A percentile compares a stretch with the other conserved stretches of the same genome.
Conservation (phyloP, 1,140 invertebrate species). For the Caenorhabditis brenneri region DNA sequence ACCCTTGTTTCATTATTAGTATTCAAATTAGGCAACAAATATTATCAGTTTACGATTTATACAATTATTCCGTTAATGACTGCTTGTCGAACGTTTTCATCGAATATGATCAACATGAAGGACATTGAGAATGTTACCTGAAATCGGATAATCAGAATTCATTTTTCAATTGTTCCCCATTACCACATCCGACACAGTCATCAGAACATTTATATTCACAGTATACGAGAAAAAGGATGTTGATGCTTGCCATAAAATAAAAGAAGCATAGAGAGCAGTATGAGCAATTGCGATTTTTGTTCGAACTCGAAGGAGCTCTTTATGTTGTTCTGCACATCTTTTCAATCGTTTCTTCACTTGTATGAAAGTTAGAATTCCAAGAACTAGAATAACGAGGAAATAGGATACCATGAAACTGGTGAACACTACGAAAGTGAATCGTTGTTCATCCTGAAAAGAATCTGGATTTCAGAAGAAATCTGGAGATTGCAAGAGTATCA, state of each 20-base stretch:
- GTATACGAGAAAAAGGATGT: neutral
- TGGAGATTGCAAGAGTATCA: too few species aligned
- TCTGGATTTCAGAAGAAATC: neutral
- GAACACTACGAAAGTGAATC: neutral
- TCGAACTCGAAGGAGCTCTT: neutral
- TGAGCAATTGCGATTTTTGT: neutral
- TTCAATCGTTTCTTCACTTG: neutral
- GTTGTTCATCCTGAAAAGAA: neutral
- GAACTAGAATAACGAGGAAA: neutral
- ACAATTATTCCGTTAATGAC: too few species aligned
- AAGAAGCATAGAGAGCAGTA: neutral
- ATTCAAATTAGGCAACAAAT: too few species aligned
- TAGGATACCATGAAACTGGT: neutral
- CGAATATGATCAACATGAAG: too few species aligned
- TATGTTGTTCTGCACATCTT: neutral
- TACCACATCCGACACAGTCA: neutral
- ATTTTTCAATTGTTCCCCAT: neutral
- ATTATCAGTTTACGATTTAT: too few species aligned
- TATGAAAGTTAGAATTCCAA: neutral
- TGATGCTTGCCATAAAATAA: neutral
- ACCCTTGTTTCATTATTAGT: too few species aligned
- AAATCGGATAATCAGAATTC: too few species aligned
- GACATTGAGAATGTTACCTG: too few species aligned
- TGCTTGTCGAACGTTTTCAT: too few species aligned
- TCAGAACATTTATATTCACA: neutral